A percentile compares a stretch with the other conserved stretches of the same genome.
phyloP scores from a whole-genome alignment of 2,888 invertebrate genomes.

The Flabesymbios commensalis region DNA sequence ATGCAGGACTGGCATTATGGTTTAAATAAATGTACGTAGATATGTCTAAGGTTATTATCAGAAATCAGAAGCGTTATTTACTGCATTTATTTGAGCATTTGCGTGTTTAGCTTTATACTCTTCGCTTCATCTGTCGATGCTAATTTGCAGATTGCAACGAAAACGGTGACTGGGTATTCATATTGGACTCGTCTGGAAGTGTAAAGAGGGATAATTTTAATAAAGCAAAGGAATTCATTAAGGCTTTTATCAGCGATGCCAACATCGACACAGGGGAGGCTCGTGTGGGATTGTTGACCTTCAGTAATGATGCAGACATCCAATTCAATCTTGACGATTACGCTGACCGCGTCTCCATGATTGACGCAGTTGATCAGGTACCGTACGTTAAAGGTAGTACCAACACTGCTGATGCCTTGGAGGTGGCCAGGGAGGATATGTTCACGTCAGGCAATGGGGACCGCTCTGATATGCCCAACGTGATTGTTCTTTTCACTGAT shows the following conservation, averaged over 20 bases:
- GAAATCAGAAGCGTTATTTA: no score
- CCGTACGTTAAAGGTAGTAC: slow-evolving; percentile 11
- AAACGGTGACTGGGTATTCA: slow-evolving; percentile 42
- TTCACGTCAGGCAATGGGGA: slow-evolving; percentile 27
- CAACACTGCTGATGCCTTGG: slow-evolving; percentile 23
- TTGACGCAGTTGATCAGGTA: not conserved
- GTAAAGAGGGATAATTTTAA: slow-evolving; percentile 40
- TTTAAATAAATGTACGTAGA: no score
- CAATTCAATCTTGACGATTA: slow-evolving; percentile 48
- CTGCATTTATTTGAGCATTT: not conserved
- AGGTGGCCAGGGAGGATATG: slow-evolving; percentile 12
- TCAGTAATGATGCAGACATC: slow-evolving; percentile 39
- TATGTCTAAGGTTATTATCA: no score
- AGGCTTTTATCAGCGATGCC: slow-evolving; percentile 44
- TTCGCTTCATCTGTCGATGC: not conserved
- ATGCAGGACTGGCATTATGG: no score
- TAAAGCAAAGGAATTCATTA: slow-evolving; percentile 42
- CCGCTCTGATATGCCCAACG: slow-evolving; percentile 22
- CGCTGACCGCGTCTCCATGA: slow-evolving; percentile 20
- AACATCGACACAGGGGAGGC: slow-evolving; percentile 43
- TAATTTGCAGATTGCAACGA: slow-evolving; percentile 23
- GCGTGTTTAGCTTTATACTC: not conserved
- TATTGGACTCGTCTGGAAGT: slow-evolving; percentile 52
- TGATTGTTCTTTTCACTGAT: slow-evolving; percentile 44
- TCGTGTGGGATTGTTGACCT: slow-evolving; percentile 48